Evolutionary conservation across 2,113 vertebrate genomes (phyloP).

Genomic region (Myotis davidii): DNA sequence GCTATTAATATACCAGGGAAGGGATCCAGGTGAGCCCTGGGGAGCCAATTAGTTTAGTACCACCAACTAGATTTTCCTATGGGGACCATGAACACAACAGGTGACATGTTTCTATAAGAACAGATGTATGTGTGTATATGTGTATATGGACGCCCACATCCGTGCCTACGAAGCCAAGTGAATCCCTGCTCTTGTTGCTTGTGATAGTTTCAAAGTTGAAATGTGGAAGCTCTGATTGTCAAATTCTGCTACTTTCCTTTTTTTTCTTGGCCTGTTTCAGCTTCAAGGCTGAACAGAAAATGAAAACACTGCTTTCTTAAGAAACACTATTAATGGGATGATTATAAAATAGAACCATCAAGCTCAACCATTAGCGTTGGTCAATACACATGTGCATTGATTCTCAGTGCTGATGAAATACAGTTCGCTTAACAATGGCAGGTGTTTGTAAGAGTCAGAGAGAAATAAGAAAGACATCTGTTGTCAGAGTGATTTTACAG

Average conservation of each 20-base stretch:
- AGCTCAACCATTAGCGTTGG: not conserved
- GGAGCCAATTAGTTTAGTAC: conserved; percentile 78
- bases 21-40: conserved; percentile 17
- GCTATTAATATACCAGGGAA: conserved; percentile 48
- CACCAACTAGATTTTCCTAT: conserved; percentile 46
- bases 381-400: conserved; percentile 26
- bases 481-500: not conserved
- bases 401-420: not conserved
- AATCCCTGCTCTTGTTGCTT: not conserved
- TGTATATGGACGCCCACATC: not conserved
- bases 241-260: not conserved
- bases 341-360: not conserved
- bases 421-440: conserved; percentile 9
- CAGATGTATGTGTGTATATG: not conserved
- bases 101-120: not conserved
- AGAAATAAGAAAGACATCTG: not conserved
- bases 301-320: conserved; percentile 57
- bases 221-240: not conserved
- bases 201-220: conserved; percentile 43
- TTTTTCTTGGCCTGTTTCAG: conserved; percentile 31
- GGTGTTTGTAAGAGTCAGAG: not conserved
- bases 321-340: conserved; percentile 27
- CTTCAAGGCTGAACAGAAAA: conserved; percentile 52
- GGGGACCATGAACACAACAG: conserved; percentile 49
- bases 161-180: not conserved